These are phyloP conservation scores for Harpagifer antarcticus DNA, from an alignment of 2,797 vertebrate genomes.

Conservation along the genomic window DNA sequence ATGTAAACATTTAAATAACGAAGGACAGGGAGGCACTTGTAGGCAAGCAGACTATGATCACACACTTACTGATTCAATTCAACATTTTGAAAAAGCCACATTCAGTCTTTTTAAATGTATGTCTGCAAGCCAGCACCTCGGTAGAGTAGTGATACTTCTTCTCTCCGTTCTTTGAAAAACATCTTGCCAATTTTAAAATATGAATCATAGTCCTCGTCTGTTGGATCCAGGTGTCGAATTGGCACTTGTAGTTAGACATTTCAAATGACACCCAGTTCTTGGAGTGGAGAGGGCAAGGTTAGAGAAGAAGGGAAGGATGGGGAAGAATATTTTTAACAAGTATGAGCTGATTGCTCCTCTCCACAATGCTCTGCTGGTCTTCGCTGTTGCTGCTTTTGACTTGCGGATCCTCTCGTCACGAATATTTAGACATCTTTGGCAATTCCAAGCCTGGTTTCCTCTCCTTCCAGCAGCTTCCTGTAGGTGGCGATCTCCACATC, in stretches of 20 bases:
- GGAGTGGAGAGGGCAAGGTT: neutral
- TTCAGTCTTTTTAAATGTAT: neutral
- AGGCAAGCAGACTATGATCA: slow-evolving; percentile 17
- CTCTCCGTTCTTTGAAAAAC: neutral
- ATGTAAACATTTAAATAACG: slow-evolving; percentile 20
- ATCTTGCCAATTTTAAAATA: neutral
- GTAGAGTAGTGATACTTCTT: neutral
- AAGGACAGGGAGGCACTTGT: neutral
- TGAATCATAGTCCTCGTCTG: neutral
- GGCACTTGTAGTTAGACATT: neutral
- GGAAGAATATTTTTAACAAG: slow-evolving; percentile 19
- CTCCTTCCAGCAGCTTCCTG: slow-evolving; percentile 88
- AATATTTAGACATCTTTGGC: slow-evolving; percentile 65
- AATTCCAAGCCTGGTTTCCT: slow-evolving; percentile 87
- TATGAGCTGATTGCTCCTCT: slow-evolving; percentile 33
- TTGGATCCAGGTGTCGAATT: neutral
- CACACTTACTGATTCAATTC: neutral
- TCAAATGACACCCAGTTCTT: slow-evolving; percentile 25
- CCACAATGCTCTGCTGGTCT: slow-evolving; percentile 23
- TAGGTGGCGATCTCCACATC: slow-evolving; percentile 89
- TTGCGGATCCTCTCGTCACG: slow-evolving; percentile 20
- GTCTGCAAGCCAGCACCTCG: neutral
- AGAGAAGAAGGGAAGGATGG: slow-evolving; percentile 3
- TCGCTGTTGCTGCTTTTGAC: slow-evolving; percentile 27
- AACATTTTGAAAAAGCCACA: neutral